Evolutionary conservation across 2,888 invertebrate species (phyloP).

Genomic region (Polia nebulosa): DNA sequence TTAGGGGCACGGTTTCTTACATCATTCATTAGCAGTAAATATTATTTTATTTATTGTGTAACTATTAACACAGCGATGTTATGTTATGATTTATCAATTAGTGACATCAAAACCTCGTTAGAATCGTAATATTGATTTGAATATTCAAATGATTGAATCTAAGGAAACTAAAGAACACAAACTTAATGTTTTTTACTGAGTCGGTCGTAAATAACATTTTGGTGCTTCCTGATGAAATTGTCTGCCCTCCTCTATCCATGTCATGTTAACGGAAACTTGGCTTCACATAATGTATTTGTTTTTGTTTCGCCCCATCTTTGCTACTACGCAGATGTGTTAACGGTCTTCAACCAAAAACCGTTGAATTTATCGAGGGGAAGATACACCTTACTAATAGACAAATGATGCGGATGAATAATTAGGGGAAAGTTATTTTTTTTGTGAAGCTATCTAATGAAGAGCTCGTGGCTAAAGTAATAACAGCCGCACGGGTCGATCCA

Average conservation of each 20-base stretch:
- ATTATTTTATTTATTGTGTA: conserved; percentile 27
- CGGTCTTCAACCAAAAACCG: conserved; percentile 49
- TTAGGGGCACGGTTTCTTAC: conserved; percentile 37
- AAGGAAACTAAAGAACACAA: conserved; percentile 38
- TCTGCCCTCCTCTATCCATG: neutral
- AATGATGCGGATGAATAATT: conserved; percentile 58
- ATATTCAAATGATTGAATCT: conserved; percentile 45
- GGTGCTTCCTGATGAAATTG: conserved; percentile 37
- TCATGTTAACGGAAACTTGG: conserved; percentile 17
- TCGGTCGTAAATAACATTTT: conserved; percentile 26
- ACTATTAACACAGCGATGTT: conserved; percentile 15
- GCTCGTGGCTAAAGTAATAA: too few species aligned
- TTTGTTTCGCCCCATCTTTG: conserved; percentile 33
- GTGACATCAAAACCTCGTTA: conserved; percentile 38
- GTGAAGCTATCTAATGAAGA: conserved; percentile 20
- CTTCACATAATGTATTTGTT: conserved; percentile 1
- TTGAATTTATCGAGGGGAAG: conserved; percentile 54
- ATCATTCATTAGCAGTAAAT: conserved; percentile 22
- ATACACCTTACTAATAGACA: conserved; percentile 49
- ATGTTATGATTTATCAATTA: conserved; percentile 29
- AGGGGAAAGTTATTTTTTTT: conserved; percentile 45
- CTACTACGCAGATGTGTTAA: conserved; percentile 67
- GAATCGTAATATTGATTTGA: conserved; percentile 25
- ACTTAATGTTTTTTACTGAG: conserved; percentile 2
- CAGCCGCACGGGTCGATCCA: too few species aligned